Percentiles rank a stretch among this genome's conserved stretches.
These are phyloP conservation scores for Pyrrhosoma nymphula DNA, from an alignment of 2,888 invertebrate species.

Conservation along the genomic window DNA sequence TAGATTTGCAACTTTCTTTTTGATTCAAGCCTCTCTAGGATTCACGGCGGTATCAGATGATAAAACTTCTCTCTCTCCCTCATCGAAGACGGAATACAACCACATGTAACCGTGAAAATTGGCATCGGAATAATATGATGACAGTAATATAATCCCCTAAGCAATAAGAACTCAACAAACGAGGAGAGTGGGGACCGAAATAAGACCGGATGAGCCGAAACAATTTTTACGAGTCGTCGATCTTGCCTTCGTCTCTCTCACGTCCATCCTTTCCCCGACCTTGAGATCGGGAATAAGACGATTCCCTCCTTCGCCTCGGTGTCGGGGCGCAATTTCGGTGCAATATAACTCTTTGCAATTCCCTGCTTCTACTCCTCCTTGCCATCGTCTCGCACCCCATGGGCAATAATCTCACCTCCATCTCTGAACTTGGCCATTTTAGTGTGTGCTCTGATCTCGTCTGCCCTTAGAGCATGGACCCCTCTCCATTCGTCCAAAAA, in stretches of 20 bases:
- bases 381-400: not conserved
- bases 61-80: too few species aligned
- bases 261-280: not conserved
- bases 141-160: not conserved
- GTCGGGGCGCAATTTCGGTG: not conserved
- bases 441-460: not conserved
- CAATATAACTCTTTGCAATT: slow-evolving; percentile 4
- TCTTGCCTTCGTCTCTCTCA: not conserved
- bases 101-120: not conserved
- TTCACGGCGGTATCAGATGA: too few species aligned
- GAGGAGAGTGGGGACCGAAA: not conserved
- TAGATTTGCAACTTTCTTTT: too few species aligned
- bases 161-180: not conserved
- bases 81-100: too few species aligned
- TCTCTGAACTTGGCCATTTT: not conserved
- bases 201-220: not conserved
- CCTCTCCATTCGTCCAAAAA: not conserved
- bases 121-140: not conserved
- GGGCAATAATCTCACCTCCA: not conserved
- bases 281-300: slow-evolving; percentile 25
- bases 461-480: not conserved
- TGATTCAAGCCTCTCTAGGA: too few species aligned
- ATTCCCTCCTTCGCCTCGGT: not conserved
- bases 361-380: not conserved
- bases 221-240: not conserved